Base-by-base conservation (phyloP, 2,797 vertebrate species). In the Peromyscus eremicus region DNA sequence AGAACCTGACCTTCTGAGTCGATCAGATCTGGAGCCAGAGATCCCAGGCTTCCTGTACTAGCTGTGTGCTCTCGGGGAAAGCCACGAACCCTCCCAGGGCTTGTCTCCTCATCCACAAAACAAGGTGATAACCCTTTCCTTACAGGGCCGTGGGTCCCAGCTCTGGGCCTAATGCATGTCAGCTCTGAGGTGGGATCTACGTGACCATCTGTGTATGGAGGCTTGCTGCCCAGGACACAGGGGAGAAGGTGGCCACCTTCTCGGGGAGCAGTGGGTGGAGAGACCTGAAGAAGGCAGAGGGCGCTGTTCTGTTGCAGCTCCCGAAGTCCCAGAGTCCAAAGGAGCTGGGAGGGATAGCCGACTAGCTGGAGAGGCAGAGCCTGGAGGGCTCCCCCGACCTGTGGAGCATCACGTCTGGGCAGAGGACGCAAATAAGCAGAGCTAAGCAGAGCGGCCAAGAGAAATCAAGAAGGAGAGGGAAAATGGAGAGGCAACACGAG, bases 121-220 rank as follows among this genome's bases (percentile, higher is more conserved):
- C 25, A 32, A 25, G 16, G 0, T 55, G 49, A 62, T 11, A 37
- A 40, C 12, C 27, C 3, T 32, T n/a, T 0, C 52, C 64, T 32
- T 66, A 60, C 19, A 57, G 60, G 37, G 7, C 11, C 1, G 0
- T 79, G 46, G 70, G 73, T n/a, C 29, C 40, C 16, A 0, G 2
- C 32, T 37, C 64, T 19, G 32, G 17, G 40, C 57, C 81, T 43
- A 1, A n/a, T 57, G 37, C 11, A 6, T 7, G 29, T 81, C 92
- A 43, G 46, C 60, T 75, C 43, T n/a, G 16, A 52, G 29, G 43
- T 40, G 23, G 9, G 1, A 5, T 40, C 17, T 37, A 49, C 71
- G 0, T 46, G 17, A 64, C n/a, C 68, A 40, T 43, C 37, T 0
- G 21, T 7, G 16, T 3, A 0, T 19, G 5, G 25, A 77, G 29